These are phyloP conservation scores for Silurus meridionalis DNA, from an alignment of 2,113 vertebrate species.

Conservation along the genomic window DNA sequence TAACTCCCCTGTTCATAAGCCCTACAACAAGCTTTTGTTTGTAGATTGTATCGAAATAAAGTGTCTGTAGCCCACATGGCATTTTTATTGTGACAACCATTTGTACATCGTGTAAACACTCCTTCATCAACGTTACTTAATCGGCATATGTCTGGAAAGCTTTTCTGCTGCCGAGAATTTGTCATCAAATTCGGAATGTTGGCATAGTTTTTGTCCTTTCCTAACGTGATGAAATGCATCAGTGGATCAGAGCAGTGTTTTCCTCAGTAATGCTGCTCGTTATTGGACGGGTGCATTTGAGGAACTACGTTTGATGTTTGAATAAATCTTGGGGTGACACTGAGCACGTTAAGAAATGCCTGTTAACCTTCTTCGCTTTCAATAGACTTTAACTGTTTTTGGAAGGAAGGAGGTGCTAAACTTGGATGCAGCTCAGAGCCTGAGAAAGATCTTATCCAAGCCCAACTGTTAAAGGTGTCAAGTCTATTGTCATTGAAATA, in stretches of 20 bases:
- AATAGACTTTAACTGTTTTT: not conserved
- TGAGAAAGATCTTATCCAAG: not conserved
- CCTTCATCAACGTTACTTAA: too few species aligned
- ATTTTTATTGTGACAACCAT: too few species aligned
- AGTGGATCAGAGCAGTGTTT: not conserved
- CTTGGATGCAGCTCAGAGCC: conserved; percentile 10
- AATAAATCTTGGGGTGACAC: conserved; percentile 9
- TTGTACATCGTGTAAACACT: too few species aligned
- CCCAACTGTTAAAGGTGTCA: not conserved
- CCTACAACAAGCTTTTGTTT: not conserved
- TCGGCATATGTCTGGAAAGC: too few species aligned
- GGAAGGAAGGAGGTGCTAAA: not conserved
- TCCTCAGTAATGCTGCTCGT: not conserved
- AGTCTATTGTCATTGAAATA: conserved; percentile 5
- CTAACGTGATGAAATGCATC: not conserved
- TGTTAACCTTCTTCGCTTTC: not conserved
- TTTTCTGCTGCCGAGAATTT: too few species aligned
- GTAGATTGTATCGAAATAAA: not conserved
- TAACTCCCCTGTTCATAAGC: not conserved
- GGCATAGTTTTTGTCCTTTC: not conserved
- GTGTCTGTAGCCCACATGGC: not conserved
- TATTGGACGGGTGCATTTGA: not conserved
- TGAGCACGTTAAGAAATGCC: not conserved
- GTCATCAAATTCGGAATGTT: not conserved
- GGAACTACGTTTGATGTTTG: not conserved